Evolutionary conservation across 1,140 invertebrate species (phyloP).

Genomic region (Cydia splendana): DNA sequence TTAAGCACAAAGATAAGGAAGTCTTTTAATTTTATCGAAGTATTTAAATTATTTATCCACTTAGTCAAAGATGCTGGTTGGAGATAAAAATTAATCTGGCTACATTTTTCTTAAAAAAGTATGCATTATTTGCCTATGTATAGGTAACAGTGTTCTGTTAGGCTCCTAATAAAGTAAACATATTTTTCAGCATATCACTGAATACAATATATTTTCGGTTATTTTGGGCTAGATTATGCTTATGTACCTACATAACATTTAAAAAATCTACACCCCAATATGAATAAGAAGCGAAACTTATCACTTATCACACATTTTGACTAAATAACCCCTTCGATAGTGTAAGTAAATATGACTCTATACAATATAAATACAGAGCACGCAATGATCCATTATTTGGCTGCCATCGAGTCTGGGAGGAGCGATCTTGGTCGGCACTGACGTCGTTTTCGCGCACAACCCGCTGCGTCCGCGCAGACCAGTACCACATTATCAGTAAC

Average conservation of each 20-base stretch:
- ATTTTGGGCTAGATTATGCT: background rate
- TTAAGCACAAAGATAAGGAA: conserved; percentile 23
- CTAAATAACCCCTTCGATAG: conserved; percentile 16
- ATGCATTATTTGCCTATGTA: no score
- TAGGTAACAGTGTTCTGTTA: no score
- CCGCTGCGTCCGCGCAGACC: background rate
- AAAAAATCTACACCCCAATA: no score
- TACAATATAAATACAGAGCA: conserved; percentile 6
- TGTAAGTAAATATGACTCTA: conserved; percentile 22
- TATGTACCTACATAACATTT: background rate
- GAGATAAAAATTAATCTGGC: no score
- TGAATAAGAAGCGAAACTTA: background rate
- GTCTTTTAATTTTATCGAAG: background rate
- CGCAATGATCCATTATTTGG: background rate
- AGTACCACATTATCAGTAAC: conserved; percentile 63
- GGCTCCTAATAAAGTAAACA: no score
- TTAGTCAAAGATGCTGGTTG: background rate
- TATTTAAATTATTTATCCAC: background rate
- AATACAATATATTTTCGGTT: no score
- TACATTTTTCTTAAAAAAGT: no score
- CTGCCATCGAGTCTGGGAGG: conserved; percentile 18
- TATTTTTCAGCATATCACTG: no score
- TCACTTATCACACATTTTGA: background rate
- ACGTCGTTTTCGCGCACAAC: conserved; percentile 5
- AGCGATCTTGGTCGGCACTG: background rate